These are phyloP conservation scores for Echinops telfairi DNA, from an alignment of 2,113 vertebrate genomes.

Conservation along the genomic window DNA sequence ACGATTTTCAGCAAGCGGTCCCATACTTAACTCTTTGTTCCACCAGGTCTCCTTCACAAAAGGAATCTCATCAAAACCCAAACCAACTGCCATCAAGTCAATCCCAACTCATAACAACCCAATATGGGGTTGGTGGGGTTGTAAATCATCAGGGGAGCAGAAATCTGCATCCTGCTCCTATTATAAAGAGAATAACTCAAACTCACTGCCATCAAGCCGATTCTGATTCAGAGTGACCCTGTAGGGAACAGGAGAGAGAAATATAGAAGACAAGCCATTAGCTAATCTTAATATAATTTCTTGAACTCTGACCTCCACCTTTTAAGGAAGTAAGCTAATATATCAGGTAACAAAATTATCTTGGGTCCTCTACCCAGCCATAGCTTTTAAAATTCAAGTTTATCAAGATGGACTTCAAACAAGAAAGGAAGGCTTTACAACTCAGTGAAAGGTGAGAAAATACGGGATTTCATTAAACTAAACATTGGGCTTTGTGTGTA, in stretches of 20 bases:
- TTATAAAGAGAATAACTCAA: too few relatives aligned
- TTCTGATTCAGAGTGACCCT: too few relatives aligned
- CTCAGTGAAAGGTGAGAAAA: neutral
- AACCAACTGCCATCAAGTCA: too few relatives aligned
- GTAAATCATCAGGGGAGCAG: too few relatives aligned
- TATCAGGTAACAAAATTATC: neutral
- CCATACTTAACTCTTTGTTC: too few relatives aligned
- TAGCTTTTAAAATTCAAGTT: neutral
- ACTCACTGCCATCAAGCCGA: too few relatives aligned
- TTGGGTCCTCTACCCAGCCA: neutral
- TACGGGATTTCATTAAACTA: neutral
- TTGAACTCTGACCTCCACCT: neutral
- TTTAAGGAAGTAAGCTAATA: neutral
- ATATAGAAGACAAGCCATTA: neutral
- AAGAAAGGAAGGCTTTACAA: neutral
- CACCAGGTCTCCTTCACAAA: too few relatives aligned
- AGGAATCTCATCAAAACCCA: too few relatives aligned
- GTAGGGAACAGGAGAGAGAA: neutral
- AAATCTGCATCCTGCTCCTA: too few relatives aligned
- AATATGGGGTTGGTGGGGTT: too few relatives aligned
- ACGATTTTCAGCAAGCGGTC: too few relatives aligned
- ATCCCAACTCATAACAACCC: too few relatives aligned
- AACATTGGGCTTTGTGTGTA: neutral
- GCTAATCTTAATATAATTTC: neutral
- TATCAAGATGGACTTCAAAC: neutral